Conservation (phyloP, 2,113 vertebrate genomes). For the Mungos mungo region DNA sequence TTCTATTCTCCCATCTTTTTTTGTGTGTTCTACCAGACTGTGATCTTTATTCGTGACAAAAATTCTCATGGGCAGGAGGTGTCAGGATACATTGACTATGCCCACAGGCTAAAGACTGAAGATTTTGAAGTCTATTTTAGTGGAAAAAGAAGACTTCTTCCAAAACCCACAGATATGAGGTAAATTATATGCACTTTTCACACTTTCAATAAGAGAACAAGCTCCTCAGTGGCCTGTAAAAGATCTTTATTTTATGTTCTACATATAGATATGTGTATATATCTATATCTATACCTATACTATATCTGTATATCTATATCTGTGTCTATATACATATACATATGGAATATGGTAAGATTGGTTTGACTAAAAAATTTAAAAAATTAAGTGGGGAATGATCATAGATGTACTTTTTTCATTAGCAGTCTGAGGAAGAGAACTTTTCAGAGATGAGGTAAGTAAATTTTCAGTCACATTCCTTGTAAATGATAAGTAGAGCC, state of each 20-base stretch:
- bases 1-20: slow-evolving; percentile 44
- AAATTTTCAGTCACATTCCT: neutral
- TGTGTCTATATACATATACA: too few species aligned
- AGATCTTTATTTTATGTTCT: neutral
- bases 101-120: slow-evolving; percentile 89
- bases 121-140: slow-evolving; percentile 92
- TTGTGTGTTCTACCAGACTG: slow-evolving; percentile 84
- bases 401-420: neutral
- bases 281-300: too few species aligned
- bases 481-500: neutral
- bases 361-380: neutral
- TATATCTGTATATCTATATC: too few species aligned
- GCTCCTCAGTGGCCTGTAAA: neutral
- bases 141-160: slow-evolving; percentile 90
- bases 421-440: neutral
- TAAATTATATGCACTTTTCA: slow-evolving; percentile 72
- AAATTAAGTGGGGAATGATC: neutral
- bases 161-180: slow-evolving; percentile 90
- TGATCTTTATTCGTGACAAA: slow-evolving; percentile 92
- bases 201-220: neutral
- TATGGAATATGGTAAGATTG: neutral
- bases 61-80: slow-evolving; percentile 90
- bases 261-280: neutral
- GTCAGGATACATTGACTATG: slow-evolving; percentile 93
- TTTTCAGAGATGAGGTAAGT: neutral